Percentiles rank a stretch among this genome's conserved stretches.
These are phyloP conservation scores for Macrophya annulata DNA, from an alignment of 2,888 invertebrate genomes.

Conservation along the genomic window DNA sequence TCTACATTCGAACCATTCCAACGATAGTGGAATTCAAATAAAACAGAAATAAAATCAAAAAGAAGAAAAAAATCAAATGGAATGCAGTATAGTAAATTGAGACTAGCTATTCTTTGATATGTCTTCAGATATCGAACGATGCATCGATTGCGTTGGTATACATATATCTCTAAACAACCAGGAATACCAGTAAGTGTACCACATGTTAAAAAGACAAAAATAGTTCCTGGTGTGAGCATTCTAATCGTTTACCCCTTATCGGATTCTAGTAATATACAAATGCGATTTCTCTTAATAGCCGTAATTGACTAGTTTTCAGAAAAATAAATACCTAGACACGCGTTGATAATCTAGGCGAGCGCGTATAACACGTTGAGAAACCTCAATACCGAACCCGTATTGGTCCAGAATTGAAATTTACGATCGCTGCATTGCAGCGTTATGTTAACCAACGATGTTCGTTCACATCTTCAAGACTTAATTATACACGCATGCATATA, in stretches of 20 bases:
- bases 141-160: constrained; percentile 3
- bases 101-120: constrained; percentile 18
- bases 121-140: constrained; percentile 6
- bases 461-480: constrained; percentile 31
- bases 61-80: constrained; percentile 2
- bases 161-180: neutral
- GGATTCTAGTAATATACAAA: neutral
- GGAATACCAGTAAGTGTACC: neutral
- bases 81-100: constrained; percentile 27
- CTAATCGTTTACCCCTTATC: constrained; percentile 21
- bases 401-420: constrained; percentile 35
- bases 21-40: neutral
- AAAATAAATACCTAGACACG: neutral
- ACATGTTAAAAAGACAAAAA: neutral
- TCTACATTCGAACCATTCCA: neutral
- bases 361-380: constrained; percentile 24
- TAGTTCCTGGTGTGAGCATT: neutral
- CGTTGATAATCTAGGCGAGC: neutral
- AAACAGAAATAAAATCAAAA: neutral
- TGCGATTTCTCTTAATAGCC: constrained; percentile 40
- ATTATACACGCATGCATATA: constrained; percentile 15
- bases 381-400: constrained; percentile 11
- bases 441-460: constrained; percentile 23
- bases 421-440: neutral
- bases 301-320: constrained; percentile 22